These are phyloP conservation scores for Coptodon rendalli DNA, from an alignment of 2,113 vertebrate species.

Conservation along the genomic window DNA sequence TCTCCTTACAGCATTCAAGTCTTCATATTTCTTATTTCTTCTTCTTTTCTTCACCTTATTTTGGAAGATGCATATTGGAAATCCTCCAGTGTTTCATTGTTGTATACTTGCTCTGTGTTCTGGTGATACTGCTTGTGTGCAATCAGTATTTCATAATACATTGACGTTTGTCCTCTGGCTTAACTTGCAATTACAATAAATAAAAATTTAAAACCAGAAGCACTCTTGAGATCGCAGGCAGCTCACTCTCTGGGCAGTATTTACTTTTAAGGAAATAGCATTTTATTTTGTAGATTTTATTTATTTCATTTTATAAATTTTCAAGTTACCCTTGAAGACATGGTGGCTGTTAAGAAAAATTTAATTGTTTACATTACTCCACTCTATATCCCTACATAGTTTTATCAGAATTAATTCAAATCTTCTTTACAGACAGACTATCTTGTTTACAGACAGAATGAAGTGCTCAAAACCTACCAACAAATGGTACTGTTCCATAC, in stretches of 20 bases:
- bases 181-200: too few relatives aligned
- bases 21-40: background rate
- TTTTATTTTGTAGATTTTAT: too few relatives aligned
- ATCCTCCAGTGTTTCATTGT: background rate
- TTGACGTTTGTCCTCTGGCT: too few relatives aligned
- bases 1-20: background rate
- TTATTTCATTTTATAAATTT: background rate
- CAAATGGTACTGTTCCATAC: background rate
- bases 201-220: too few relatives aligned
- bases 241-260: too few relatives aligned
- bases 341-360: too few relatives aligned
- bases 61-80: background rate
- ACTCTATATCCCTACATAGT: background rate
- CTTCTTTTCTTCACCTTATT: fast-evolving
- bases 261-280: too few relatives aligned
- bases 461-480: background rate
- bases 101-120: background rate
- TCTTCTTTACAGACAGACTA: background rate
- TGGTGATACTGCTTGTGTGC: background rate
- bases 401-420: background rate
- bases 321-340: background rate
- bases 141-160: too few relatives aligned
- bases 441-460: background rate
- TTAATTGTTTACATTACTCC: too few relatives aligned
- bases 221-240: too few relatives aligned